Conservation (phyloP, 2,113 vertebrate species). For the Bungarus multicinctus region DNA sequence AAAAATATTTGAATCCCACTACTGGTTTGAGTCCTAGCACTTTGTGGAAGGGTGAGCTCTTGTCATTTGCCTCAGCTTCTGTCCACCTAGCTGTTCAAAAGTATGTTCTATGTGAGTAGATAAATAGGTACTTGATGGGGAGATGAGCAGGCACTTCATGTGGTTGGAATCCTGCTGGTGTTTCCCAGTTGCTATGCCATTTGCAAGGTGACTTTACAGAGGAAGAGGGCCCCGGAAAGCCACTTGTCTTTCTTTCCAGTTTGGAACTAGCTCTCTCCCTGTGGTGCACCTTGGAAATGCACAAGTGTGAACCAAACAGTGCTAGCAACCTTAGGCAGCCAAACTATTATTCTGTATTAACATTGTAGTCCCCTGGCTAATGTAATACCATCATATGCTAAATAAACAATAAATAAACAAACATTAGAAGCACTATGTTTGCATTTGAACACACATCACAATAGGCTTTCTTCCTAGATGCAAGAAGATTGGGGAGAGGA, state of each 20-base stretch:
- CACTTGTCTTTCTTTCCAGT: background rate
- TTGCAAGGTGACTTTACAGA: background rate
- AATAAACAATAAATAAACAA: too few relatives aligned
- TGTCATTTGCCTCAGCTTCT: background rate
- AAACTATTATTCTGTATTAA: background rate
- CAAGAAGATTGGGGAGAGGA: background rate
- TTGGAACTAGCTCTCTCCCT: background rate
- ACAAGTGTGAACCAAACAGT: background rate
- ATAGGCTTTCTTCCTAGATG: background rate
- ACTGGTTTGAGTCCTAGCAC: background rate
- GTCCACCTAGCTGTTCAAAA: background rate
- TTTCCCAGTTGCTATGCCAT: background rate
- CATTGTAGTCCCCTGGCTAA: background rate
- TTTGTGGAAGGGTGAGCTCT: background rate
- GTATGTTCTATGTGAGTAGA: background rate
- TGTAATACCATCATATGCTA: background rate
- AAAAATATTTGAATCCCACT: too few relatives aligned
- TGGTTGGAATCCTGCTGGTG: background rate
- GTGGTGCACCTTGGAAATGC: background rate
- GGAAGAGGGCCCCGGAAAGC: background rate
- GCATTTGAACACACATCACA: background rate
- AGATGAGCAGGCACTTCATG: background rate
- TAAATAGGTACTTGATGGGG: background rate
- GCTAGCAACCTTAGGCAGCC: background rate
- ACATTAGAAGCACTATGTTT: background rate